A percentile compares a stretch with the other conserved stretches of the same genome.
Evolutionary conservation across 2,797 vertebrate genomes (phyloP).

Genomic region (Lateolabrax maculatus): DNA sequence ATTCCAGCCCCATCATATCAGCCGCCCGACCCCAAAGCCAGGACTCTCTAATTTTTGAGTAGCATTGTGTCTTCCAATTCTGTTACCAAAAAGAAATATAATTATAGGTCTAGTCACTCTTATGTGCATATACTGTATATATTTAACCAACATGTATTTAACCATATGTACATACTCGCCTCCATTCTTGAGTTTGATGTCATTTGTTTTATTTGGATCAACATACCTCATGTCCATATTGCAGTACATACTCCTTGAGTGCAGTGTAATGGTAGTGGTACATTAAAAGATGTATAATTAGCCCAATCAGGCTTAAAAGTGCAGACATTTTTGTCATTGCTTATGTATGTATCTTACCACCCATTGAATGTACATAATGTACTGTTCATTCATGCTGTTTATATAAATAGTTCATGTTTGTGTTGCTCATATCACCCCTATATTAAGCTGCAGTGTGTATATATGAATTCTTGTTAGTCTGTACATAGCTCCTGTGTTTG

Average conservation of each 20-base stretch:
- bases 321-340: conserved; percentile 54
- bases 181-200: conserved; percentile 56
- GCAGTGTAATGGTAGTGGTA: conserved; percentile 49
- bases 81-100: conserved; percentile 72
- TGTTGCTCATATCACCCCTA: conserved; percentile 60
- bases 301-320: conserved; percentile 46
- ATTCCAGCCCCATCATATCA: conserved; percentile 77
- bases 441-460: conserved; percentile 67
- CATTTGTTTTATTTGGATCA: conserved; percentile 60
- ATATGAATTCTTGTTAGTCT: conserved; percentile 60
- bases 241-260: conserved; percentile 53
- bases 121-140: conserved; percentile 79
- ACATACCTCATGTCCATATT: conserved; percentile 72
- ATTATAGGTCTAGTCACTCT: conserved; percentile 61
- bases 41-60: conserved; percentile 84
- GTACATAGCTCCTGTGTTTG: conserved; percentile 80
- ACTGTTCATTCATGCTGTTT: conserved; percentile 61
- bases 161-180: conserved; percentile 75
- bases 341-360: conserved; percentile 58
- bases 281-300: conserved; percentile 54
- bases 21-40: conserved; percentile 82
- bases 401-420: conserved; percentile 62
- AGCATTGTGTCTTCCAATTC: conserved; percentile 76
- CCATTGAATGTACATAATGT: conserved; percentile 64
- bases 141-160: conserved; percentile 79